These are phyloP conservation scores for Thereva unica DNA, from an alignment of 2,888 invertebrate genomes.

Conservation along the genomic window DNA sequence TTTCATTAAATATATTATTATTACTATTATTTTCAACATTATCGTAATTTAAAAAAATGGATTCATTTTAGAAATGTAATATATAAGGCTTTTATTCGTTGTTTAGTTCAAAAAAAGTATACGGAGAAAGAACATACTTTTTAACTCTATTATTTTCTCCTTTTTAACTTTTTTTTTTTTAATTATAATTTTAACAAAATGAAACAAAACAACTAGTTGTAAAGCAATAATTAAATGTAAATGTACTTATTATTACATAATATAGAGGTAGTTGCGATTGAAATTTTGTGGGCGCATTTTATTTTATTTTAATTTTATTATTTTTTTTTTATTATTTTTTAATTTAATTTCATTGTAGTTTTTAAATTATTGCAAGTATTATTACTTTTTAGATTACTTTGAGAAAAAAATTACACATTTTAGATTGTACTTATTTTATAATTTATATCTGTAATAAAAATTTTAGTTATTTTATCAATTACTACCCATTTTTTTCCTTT, in stretches of 20 bases:
- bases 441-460: slow-evolving; percentile 19
- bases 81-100: no score
- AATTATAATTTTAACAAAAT: no score
- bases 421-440: slow-evolving; percentile 31
- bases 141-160: no score
- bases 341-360: slow-evolving; percentile 26
- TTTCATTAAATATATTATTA: no score
- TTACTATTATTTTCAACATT: no score
- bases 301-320: slow-evolving; percentile 33
- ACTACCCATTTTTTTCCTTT: no score
- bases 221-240: background rate
- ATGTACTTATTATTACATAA: slow-evolving; percentile 22
- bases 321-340: slow-evolving; percentile 22
- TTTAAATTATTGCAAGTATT: slow-evolving; percentile 19
- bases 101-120: no score
- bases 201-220: no score
- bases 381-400: slow-evolving; percentile 22
- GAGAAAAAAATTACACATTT: background rate
- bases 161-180: no score
- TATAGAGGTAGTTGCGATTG: slow-evolving; percentile 42
- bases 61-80: no score
- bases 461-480: background rate
- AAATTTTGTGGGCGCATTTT: slow-evolving; percentile 39
- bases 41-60: no score
- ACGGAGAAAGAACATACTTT: no score